Conservation (phyloP, 2,888 invertebrate genomes). For the Gymnosoma rotundatum region DNA sequence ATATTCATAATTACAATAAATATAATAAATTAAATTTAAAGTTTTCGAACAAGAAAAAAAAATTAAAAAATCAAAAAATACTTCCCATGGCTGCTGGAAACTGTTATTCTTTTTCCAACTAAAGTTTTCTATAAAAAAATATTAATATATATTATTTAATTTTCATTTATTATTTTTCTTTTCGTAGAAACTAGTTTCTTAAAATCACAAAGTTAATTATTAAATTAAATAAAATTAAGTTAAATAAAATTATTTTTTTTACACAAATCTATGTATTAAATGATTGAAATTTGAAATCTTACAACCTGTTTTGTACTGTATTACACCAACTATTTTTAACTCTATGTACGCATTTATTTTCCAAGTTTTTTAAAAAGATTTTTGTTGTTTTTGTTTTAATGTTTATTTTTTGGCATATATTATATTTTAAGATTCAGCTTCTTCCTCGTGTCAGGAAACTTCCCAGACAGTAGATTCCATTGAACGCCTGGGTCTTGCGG, state of each 20-base stretch:
- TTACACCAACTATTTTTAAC: conserved; percentile 27
- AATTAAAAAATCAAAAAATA: no score
- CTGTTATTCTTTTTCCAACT: no score
- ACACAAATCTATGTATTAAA: background rate
- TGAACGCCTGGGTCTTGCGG: conserved; percentile 84
- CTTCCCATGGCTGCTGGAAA: no score
- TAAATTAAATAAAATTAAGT: no score
- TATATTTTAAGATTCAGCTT: conserved; percentile 71
- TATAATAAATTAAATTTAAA: no score
- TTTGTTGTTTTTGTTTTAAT: no score
- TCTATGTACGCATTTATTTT: background rate
- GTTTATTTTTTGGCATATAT: conserved; percentile 70
- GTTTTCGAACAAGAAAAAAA: background rate
- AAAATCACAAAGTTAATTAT: no score
- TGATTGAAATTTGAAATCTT: conserved; percentile 51
- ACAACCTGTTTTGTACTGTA: conserved; percentile 61
- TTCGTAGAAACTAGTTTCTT: no score
- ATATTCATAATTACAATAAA: no score
- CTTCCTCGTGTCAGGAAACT: conserved; percentile 82
- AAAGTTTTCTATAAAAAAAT: no score
- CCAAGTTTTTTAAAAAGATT: background rate
- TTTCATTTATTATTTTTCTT: no score
- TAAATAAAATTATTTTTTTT: background rate
- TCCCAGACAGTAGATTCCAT: conserved; percentile 84
- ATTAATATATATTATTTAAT: no score